Evolutionary conservation across 2,113 vertebrate species (phyloP), one percentile per base, ranked within the genome.

Genomic region (Rhynchopsitta pachyrhyncha): DNA sequence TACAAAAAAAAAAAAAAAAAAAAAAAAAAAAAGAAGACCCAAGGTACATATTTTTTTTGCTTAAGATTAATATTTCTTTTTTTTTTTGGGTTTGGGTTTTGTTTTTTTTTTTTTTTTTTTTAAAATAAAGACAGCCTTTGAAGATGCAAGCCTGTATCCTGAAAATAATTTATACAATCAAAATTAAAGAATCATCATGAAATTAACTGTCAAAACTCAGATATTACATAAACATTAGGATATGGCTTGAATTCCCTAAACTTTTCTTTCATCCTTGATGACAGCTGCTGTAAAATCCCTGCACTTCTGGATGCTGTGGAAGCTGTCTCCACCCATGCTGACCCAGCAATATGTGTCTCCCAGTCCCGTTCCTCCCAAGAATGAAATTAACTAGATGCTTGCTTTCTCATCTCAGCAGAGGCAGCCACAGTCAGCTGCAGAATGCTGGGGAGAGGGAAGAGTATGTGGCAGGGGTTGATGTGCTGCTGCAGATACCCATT

Each of bases 321-420:
- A 62, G n/a, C 37, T 14, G 8, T 82, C 28, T 17, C 42, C 33
- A 47, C 6, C n/a, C 2, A 1, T 2, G 22, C 4, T 17, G 13
- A 18, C 13, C 16, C 33, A 73, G 66, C 29, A 71, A 5, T 3
- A 23, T 13, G 16, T 66, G 23, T 12, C 39, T 69, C 39, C 24
- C 37, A 47, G 33, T 23, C 4, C 13, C 17, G 28, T 35, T 76
- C 47, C 52, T 42, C 33, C 47, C 12, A 47, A 35, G 33, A 46
- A 23, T 3, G 1, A 10, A 64, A 7, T 3, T 5, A 60, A 57
- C 23, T 7, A 1, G 18, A 12, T 37, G 22, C 27, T n/a, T 64
- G 7, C 50, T 60, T 66, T 24, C 69, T 53, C 62, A 4, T 10
- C 17, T 66, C 39, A 20, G 7, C 44, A 62, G 60, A 44, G n/a